Evolutionary conservation across 1,140 invertebrate species (phyloP).

Genomic region (Calephelis nemesis): DNA sequence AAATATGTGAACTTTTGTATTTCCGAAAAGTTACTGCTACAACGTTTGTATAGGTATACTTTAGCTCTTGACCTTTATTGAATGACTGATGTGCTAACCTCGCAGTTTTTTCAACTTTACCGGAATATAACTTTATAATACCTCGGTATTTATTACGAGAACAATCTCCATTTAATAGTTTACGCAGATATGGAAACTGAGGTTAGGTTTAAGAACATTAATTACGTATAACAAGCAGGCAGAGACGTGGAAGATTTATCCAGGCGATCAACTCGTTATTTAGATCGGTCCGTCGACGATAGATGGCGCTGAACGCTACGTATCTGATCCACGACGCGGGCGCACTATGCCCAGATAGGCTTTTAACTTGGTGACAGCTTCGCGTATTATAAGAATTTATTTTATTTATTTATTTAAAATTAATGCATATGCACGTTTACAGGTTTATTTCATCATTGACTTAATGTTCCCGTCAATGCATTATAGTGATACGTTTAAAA

Average conservation of each 20-base stretch:
- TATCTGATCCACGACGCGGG: conserved; percentile 17
- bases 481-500: no score
- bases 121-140: no score
- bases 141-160: neutral
- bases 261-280: conserved; percentile 16
- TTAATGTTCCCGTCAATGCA: no score
- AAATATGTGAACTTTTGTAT: no score
- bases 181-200: conserved; percentile 3
- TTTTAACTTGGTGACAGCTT: conserved; percentile 7
- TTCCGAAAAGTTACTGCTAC: no score
- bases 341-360: conserved; percentile 13
- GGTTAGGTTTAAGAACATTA: conserved; percentile 2
- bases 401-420: neutral
- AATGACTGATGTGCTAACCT: no score
- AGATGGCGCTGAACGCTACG: conserved; percentile 8
- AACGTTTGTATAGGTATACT: no score
- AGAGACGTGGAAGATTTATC: conserved; percentile 12
- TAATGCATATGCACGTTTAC: neutral
- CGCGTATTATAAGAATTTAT: conserved; percentile 4
- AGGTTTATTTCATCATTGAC: no score
- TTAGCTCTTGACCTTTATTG: no score
- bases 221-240: conserved; percentile 4
- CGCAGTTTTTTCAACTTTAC: no score
- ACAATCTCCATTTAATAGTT: conserved; percentile 1
- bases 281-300: conserved; percentile 9